Percentiles rank a stretch among this genome's conserved stretches.
Evolutionary conservation across 2,797 vertebrate genomes (phyloP).

Genomic region (Myotis planiceps): DNA sequence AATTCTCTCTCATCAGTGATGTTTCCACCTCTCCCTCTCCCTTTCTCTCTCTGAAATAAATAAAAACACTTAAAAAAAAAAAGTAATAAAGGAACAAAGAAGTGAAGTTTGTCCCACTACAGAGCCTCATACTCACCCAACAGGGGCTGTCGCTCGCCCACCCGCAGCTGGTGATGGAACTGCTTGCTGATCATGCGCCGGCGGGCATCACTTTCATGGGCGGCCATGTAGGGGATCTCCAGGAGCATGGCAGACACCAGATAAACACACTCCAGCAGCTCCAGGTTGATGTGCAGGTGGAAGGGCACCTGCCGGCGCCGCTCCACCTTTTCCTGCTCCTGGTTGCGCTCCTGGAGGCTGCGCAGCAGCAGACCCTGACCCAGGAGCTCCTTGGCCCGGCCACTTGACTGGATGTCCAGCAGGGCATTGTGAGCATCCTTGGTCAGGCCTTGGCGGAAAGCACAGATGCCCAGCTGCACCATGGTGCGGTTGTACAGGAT

Average conservation of each 20-base stretch:
- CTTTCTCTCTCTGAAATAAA: too few relatives aligned
- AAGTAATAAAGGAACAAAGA: neutral
- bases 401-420: slow-evolving; percentile 95
- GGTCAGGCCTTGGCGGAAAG: slow-evolving; percentile 95
- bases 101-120: neutral
- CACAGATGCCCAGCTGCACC: slow-evolving; percentile 96
- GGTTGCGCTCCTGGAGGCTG: slow-evolving; percentile 96
- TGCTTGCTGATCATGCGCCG: slow-evolving; percentile 97
- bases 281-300: slow-evolving; percentile 97
- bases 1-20: too few relatives aligned
- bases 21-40: too few relatives aligned
- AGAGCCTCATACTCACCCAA: slow-evolving; percentile 84
- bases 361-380: slow-evolving; percentile 95
- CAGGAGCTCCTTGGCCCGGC: slow-evolving; percentile 94
- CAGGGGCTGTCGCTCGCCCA: slow-evolving; percentile 94
- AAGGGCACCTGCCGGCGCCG: slow-evolving; percentile 95
- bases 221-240: slow-evolving; percentile 97
- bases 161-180: slow-evolving; percentile 96
- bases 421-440: slow-evolving; percentile 96
- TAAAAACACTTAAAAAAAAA: too few relatives aligned
- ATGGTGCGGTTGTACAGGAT: slow-evolving; percentile 97
- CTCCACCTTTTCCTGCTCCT: slow-evolving; percentile 96
- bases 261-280: slow-evolving; percentile 95
- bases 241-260: slow-evolving; percentile 96
- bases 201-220: slow-evolving; percentile 94